These are phyloP conservation scores for Sceloporus tristichus DNA, from an alignment of 2,113 vertebrate genomes.

Conservation along the genomic window DNA sequence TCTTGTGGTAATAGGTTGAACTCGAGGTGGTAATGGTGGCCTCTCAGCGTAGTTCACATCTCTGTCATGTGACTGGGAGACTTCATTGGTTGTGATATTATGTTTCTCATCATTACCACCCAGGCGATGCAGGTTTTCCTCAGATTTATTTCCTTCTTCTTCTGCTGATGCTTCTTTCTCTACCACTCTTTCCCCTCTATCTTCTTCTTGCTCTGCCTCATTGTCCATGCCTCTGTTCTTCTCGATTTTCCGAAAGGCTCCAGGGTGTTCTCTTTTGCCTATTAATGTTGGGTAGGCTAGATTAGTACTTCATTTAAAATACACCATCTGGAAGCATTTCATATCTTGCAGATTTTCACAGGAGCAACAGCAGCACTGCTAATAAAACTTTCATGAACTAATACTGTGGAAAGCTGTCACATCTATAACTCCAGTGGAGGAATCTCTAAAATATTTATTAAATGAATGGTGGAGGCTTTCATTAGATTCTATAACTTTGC, in stretches of 20 bases:
- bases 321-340: slow-evolving; percentile 61
- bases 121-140: slow-evolving; percentile 31
- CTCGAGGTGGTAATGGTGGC: slow-evolving; percentile 83
- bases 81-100: slow-evolving; percentile 63
- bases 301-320: slow-evolving; percentile 61
- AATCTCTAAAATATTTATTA: slow-evolving; percentile 72
- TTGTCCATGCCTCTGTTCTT: slow-evolving; percentile 1
- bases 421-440: slow-evolving; percentile 36
- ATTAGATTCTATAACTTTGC: slow-evolving; percentile 45
- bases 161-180: slow-evolving; percentile 15
- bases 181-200: neutral
- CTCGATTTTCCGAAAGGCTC: slow-evolving; percentile 1
- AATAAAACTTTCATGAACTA: slow-evolving; percentile 72
- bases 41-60: slow-evolving; percentile 51
- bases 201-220: neutral
- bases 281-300: slow-evolving; percentile 42
- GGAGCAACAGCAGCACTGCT: slow-evolving; percentile 61
- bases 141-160: slow-evolving; percentile 41
- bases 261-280: slow-evolving; percentile 35
- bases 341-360: slow-evolving; percentile 59
- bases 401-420: slow-evolving; percentile 64
- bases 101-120: slow-evolving; percentile 67
- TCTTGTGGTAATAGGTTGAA: slow-evolving; percentile 58
- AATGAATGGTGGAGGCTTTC: slow-evolving; percentile 54
- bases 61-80: slow-evolving; percentile 6